A percentile compares a stretch with the other conserved stretches of the same genome.
Conservation (phyloP, 2,113 vertebrate species). For the Chlorodrepanis virens region DNA sequence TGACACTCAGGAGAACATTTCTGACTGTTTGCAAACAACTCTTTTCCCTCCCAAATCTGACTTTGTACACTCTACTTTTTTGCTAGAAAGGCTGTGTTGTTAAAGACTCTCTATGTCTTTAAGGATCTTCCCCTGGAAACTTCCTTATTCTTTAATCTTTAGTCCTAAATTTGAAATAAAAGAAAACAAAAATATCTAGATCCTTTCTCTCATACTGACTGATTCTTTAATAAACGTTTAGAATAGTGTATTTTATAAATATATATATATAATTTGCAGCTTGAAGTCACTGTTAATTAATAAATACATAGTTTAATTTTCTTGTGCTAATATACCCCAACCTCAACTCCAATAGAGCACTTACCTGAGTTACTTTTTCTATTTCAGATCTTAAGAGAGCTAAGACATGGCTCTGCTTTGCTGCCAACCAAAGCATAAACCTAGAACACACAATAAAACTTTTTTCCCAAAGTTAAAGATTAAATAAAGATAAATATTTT, state of each 20-base stretch:
- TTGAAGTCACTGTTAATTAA: background rate
- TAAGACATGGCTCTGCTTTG: background rate
- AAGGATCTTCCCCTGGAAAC: background rate
- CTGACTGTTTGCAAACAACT: background rate
- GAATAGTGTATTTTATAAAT: background rate
- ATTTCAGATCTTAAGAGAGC: background rate
- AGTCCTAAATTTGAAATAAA: background rate
- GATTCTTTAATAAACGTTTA: background rate
- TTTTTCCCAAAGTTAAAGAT: background rate
- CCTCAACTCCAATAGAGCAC: background rate
- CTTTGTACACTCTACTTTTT: background rate
- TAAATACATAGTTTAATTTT: background rate
- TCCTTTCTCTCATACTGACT: background rate
- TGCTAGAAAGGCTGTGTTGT: background rate
- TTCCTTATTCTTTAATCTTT: background rate
- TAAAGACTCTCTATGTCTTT: background rate
- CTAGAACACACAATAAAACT: background rate
- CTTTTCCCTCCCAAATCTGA: background rate
- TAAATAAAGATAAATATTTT: background rate
- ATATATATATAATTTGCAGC: background rate
- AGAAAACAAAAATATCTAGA: background rate
- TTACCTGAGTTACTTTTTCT: background rate
- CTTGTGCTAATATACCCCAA: background rate
- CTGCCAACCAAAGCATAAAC: background rate
- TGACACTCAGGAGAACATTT: background rate